A percentile compares a stretch with the other conserved stretches of the same genome.
Evolutionary conservation across 2,797 vertebrate species (phyloP).

Genomic region (Catharus ustulatus): DNA sequence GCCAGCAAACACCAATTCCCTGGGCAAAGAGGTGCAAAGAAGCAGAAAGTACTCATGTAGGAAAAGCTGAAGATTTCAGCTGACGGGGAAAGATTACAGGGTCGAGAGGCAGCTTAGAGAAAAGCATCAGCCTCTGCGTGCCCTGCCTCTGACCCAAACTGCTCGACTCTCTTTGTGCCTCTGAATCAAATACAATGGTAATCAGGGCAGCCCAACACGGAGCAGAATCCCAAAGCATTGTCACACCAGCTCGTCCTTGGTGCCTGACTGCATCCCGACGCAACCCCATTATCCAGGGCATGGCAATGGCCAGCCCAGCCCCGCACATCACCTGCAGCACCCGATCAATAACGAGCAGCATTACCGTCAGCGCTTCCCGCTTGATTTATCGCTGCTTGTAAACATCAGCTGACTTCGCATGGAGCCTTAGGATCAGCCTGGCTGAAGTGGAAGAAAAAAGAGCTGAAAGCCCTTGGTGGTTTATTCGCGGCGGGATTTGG

Average conservation of each 20-base stretch:
- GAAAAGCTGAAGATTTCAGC: not conserved
- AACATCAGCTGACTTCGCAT: slow-evolving; percentile 7
- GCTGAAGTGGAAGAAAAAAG: not conserved
- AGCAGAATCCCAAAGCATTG: not conserved
- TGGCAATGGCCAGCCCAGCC: not conserved
- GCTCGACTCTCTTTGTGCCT: not conserved
- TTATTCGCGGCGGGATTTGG: not conserved
- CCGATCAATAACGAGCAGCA: not conserved
- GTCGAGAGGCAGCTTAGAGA: not conserved
- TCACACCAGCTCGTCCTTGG: not conserved
- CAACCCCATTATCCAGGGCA: not conserved
- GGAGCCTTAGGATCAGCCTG: not conserved
- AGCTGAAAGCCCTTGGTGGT: not conserved
- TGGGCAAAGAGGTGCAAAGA: not conserved
- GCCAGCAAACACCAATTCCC: not conserved
- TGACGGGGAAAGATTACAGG: not conserved
- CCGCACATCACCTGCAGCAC: not conserved
- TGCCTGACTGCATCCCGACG: not conserved
- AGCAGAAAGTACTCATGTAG: not conserved
- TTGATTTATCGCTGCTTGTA: not conserved
- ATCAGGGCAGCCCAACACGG: not conserved
- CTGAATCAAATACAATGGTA: not conserved
- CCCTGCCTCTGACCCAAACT: not conserved
- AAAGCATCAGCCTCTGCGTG: not conserved
- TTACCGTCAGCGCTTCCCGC: not conserved